phyloP scores from a whole-genome alignment of 2,113 vertebrate species.

The Petromus typicus region DNA sequence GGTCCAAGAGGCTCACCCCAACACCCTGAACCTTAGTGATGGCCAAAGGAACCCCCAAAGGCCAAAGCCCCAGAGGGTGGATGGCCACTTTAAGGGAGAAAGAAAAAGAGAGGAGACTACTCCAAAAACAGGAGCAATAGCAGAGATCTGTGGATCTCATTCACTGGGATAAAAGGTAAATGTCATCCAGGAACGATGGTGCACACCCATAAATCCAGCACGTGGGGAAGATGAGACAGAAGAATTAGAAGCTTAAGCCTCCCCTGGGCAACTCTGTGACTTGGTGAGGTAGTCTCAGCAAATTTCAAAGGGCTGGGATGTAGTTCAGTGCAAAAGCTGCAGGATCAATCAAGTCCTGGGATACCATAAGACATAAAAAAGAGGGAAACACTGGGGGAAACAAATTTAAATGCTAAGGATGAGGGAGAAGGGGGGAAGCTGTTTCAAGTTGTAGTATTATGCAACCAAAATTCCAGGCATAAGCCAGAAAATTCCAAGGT shows the following conservation, averaged over 20 bases:
- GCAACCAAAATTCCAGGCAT: conserved; percentile 80
- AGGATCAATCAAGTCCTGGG: not conserved
- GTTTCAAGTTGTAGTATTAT: conserved; percentile 71
- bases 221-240: not conserved
- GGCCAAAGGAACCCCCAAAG: not conserved
- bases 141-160: not conserved
- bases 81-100: not conserved
- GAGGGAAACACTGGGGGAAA: not conserved
- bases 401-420: conserved; percentile 50
- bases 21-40: not conserved
- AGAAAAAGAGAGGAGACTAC: not conserved
- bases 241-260: not conserved
- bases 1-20: not conserved
- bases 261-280: not conserved
- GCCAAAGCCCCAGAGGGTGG: not conserved
- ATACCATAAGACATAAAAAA: not conserved
- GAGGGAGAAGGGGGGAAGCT: not conserved
- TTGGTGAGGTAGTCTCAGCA: not conserved
- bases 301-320: not conserved
- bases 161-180: conserved; percentile 12
- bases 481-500: conserved; percentile 81
- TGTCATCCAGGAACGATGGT: not conserved
- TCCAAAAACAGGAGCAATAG: not conserved
- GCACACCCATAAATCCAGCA: not conserved
- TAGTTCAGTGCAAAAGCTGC: not conserved